Evolutionary conservation across 37 sponge, comb jelly and placozoan genomes (phyloP).

Genomic region (Cladorhizidae sp.): DNA sequence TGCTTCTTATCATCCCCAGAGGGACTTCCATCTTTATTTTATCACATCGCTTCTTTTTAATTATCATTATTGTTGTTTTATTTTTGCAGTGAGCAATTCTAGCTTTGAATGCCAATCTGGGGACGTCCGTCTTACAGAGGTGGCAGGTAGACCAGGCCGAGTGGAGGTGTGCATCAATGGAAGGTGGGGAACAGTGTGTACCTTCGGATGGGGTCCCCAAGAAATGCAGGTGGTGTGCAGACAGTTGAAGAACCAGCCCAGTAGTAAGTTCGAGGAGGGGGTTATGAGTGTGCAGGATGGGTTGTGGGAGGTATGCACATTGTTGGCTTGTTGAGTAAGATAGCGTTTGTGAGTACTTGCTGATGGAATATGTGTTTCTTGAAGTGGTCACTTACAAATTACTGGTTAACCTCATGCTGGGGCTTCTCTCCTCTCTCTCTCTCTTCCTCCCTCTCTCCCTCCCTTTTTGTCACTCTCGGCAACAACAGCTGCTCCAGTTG

Average conservation of each 20-base stretch:
- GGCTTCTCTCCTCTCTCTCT: background rate
- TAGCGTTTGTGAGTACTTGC: too few species aligned
- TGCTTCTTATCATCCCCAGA: too few species aligned
- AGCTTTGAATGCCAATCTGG: slow-evolving; percentile 37
- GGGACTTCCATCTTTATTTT: too few species aligned
- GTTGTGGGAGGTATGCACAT: too few species aligned
- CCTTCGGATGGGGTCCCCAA: slow-evolving; percentile 8
- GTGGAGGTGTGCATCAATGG: slow-evolving; percentile 57
- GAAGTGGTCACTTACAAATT: too few species aligned
- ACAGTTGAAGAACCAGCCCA: slow-evolving; percentile 17
- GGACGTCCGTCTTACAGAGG: slow-evolving; percentile 37
- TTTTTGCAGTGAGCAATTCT: slow-evolving; percentile 25
- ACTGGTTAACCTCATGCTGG: background rate
- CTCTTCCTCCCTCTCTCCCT: background rate
- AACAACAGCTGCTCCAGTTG: background rate
- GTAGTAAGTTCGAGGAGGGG: background rate
- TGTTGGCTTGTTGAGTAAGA: too few species aligned
- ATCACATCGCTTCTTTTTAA: too few species aligned
- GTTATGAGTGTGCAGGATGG: too few species aligned
- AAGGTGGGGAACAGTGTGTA: slow-evolving; percentile 51
- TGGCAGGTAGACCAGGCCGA: slow-evolving; percentile 14
- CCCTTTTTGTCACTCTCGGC: too few species aligned
- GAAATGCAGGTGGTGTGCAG: slow-evolving; percentile 40
- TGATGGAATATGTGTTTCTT: too few species aligned
- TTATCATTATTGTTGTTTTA: too few species aligned